Base-by-base conservation (phyloP, 2,797 vertebrate genomes). In the Astyanax mexicanus region DNA sequence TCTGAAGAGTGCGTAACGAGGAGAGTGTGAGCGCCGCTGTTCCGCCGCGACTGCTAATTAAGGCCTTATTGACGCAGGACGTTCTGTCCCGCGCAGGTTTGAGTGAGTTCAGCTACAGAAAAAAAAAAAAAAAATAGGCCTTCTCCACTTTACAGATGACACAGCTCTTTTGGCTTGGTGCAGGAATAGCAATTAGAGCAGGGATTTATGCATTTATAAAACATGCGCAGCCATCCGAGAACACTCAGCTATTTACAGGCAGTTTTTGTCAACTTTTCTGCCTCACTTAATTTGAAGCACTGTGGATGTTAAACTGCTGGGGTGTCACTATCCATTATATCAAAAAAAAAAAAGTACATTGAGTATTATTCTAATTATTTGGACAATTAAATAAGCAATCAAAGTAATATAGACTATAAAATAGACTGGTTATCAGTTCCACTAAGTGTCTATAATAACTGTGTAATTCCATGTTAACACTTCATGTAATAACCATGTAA, bases 151-250 rank as follows among this genome's bases (percentile, higher is more conserved):
- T 67, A 37, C 32, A 40, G 51, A 51, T 51, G 58, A 51, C 8
- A 10, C 60, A 62, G 60, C 60, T 62, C 37, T 42, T 62, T 38
- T 25, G 37, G 37, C 60, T 25, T n/a, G 15, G 40, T 47, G 62
- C 23, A n/a, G 55, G 29, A n/a, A 37, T 6, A 47, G 62, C 8
- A 27, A 47, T 65, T 47, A 65, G 42, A 27, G 23, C 62, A 83
- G 87, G 91, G 12, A 15, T 90, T 91, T 88, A 89, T 25, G 42
- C 42, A 10, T 65, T 27, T 47, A 29, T 17, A 21, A 40, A 47
- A 42, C 13, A n/a, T 13, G 21, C 13, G 17, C 7, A 17, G 62
- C 40, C 40, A 45, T 35, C 13, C 8, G 40, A 27, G 23, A 45
- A 27, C 25, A 27, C 15, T 6, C 21, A 54, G 23, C 51, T 51